A percentile compares a stretch with the other conserved stretches of the same genome.
phyloP scores from a whole-genome alignment of 2,888 invertebrate genomes.

The Thecophora atra region DNA sequence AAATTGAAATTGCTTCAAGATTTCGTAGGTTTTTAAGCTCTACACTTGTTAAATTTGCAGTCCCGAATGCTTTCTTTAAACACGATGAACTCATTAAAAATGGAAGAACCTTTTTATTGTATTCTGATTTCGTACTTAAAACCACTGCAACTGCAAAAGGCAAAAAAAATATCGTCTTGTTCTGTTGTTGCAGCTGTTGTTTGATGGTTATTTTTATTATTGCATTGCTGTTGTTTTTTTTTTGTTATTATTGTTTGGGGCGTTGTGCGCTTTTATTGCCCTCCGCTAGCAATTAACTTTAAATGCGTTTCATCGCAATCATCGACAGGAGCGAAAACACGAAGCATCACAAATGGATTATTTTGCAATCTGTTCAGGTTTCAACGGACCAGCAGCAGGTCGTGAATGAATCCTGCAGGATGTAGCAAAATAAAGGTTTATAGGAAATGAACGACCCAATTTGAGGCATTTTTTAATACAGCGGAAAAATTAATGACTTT shows the following conservation, averaged over 20 bases:
- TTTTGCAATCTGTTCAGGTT: slow-evolving; percentile 13
- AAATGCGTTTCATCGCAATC: slow-evolving; percentile 12
- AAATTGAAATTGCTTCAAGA: too few species aligned
- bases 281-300: slow-evolving; percentile 19
- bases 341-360: not conserved
- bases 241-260: not conserved
- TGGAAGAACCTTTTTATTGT: slow-evolving; percentile 9
- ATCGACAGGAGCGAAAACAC: slow-evolving; percentile 2
- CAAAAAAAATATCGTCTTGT: not conserved
- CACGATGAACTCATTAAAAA: slow-evolving; percentile 2
- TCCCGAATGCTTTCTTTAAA: not conserved
- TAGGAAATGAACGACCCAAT: not conserved
- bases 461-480: too few species aligned
- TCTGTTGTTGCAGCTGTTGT: not conserved
- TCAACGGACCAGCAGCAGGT: not conserved
- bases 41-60: too few species aligned
- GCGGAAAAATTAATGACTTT: too few species aligned
- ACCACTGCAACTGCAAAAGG: slow-evolving; percentile 3
- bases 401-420: not conserved
- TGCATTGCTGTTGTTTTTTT: not conserved
- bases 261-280: not conserved
- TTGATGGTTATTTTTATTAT: not conserved
- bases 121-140: slow-evolving; percentile 3
- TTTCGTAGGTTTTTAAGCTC: too few species aligned
- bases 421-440: not conserved